These are phyloP conservation scores for Euthynnus affinis DNA, from an alignment of 2,797 vertebrate species.

Conservation along the genomic window DNA sequence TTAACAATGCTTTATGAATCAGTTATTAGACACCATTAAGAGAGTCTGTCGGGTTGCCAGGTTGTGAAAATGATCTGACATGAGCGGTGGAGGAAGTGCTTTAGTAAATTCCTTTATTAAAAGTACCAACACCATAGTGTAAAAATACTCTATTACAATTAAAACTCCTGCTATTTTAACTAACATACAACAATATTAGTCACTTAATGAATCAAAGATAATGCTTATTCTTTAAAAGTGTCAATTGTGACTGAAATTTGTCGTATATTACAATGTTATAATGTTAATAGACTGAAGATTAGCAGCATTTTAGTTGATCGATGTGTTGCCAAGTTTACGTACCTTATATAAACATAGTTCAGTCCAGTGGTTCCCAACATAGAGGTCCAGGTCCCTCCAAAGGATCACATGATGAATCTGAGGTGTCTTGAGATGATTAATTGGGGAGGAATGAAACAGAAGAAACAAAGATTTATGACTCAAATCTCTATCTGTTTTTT, in stretches of 20 bases:
- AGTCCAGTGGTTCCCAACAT: neutral
- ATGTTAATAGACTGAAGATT: neutral
- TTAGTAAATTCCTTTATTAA: no score
- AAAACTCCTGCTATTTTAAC: neutral
- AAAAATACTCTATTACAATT: neutral
- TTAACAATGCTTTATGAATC: neutral
- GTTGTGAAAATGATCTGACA: no score
- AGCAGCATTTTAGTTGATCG: neutral
- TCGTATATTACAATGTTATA: neutral
- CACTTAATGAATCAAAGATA: neutral
- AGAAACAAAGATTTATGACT: neutral
- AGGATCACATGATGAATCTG: neutral
- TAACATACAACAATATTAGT: neutral
- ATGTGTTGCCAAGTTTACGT: neutral
- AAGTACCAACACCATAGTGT: neutral
- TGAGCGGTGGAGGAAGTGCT: neutral
- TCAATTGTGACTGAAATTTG: neutral
- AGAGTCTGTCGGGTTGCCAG: no score
- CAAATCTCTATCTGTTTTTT: neutral
- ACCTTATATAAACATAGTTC: neutral
- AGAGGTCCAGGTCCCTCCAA: neutral
- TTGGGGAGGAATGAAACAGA: neutral
- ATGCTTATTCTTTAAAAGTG: neutral
- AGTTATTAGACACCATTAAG: neutral
- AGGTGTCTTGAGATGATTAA: neutral